Conservation (phyloP, 2,888 invertebrate species). For the Nezara viridula region DNA sequence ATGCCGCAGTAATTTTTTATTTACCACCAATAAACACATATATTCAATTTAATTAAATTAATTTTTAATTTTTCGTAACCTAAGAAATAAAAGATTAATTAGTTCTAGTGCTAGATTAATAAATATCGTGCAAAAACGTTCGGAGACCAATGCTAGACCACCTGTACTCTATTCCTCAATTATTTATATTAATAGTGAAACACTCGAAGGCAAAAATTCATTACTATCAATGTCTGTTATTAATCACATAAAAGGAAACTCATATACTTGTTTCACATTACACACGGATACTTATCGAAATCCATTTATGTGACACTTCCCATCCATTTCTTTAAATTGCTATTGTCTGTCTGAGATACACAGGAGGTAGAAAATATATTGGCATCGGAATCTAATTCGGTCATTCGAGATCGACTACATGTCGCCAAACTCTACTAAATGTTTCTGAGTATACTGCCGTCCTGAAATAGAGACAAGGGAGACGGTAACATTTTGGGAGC, state of each 20-base stretch:
- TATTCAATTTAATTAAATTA: no score
- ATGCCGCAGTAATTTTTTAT: no score
- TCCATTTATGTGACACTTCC: background rate
- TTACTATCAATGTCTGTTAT: background rate
- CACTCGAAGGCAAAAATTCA: background rate
- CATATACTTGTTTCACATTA: no score
- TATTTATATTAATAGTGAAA: no score
- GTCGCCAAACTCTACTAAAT: background rate
- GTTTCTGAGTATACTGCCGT: background rate
- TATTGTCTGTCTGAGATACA: background rate
- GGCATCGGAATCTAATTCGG: background rate
- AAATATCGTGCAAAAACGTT: no score
- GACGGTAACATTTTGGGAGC: background rate
- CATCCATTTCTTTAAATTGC: background rate
- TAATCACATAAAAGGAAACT: background rate
- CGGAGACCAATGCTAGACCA: no score
- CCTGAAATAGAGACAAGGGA: slow-evolving; percentile 8
- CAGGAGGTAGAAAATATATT: background rate
- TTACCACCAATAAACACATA: no score
- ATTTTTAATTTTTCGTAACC: no score
- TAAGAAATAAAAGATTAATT: no score
- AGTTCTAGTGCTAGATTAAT: no score
- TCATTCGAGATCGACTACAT: background rate
- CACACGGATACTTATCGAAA: background rate
- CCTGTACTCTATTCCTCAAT: no score